A percentile compares a stretch with the other conserved stretches of the same genome.
Conservation (phyloP, 2,113 vertebrate species). For the Scopus umbretta region DNA sequence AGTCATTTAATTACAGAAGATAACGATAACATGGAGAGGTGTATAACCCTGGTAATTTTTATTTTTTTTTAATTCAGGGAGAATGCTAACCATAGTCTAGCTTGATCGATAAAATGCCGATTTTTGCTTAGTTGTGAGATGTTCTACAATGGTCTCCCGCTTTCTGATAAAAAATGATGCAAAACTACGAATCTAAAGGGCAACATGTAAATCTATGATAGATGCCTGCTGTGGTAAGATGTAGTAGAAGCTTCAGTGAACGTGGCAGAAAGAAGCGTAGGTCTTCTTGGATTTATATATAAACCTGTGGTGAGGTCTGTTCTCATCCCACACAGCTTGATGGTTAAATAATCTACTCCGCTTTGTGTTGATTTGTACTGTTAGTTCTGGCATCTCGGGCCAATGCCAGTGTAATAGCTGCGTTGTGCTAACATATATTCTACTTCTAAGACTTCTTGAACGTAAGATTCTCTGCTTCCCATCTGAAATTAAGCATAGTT, state of each 20-base stretch:
- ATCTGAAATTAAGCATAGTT: background rate
- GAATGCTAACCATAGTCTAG: background rate
- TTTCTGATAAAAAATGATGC: background rate
- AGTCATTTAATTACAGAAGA: background rate
- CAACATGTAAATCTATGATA: background rate
- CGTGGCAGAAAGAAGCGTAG: background rate
- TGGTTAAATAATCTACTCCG: background rate
- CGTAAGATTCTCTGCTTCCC: background rate
- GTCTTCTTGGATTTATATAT: background rate
- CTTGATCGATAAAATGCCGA: background rate
- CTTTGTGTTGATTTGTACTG: background rate
- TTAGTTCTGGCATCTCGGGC: background rate
- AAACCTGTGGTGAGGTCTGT: background rate
- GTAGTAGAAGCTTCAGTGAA: background rate
- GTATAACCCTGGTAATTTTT: background rate
- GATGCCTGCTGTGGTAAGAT: background rate
- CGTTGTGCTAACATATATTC: background rate
- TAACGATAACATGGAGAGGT: background rate
- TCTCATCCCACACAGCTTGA: background rate
- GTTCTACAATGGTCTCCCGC: background rate
- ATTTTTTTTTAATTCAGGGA: background rate
- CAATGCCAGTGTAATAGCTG: background rate
- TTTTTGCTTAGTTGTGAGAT: background rate
- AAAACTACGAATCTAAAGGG: background rate
- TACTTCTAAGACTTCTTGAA: background rate